phyloP scores from a whole-genome alignment of 1,140 invertebrate species.

The Diabrotica virgifera region DNA sequence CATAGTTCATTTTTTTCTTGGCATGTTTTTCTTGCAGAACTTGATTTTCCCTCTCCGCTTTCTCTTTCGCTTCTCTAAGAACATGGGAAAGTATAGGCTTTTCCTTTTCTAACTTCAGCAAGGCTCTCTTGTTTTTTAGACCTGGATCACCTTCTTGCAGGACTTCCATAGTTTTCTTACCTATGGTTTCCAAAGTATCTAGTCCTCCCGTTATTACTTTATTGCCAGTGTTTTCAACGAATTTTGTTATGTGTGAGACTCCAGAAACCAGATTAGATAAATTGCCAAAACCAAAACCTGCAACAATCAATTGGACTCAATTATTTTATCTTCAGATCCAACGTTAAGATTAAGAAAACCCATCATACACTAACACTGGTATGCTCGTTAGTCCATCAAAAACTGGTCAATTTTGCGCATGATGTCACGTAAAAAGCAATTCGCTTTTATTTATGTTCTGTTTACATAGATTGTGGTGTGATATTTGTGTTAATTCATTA shows the following conservation, averaged over 20 bases:
- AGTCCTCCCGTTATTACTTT: conserved; percentile 80
- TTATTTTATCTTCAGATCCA: too few relatives aligned
- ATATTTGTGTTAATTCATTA: too few relatives aligned
- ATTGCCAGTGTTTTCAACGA: conserved; percentile 63
- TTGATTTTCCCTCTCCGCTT: conserved; percentile 67
- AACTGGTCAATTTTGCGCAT: too few relatives aligned
- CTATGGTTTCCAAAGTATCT: conserved; percentile 86
- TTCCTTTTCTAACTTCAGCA: conserved; percentile 63
- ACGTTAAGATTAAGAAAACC: too few relatives aligned
- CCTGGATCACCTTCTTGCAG: conserved; percentile 88
- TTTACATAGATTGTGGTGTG: too few relatives aligned
- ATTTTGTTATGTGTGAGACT: conserved; percentile 63
- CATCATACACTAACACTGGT: too few relatives aligned
- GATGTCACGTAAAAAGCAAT: too few relatives aligned
- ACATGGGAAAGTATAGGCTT: conserved; percentile 64
- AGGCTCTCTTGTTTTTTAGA: conserved; percentile 75
- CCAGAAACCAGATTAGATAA: conserved; percentile 66
- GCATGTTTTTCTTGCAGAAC: conserved; percentile 60
- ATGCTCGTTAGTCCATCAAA: too few relatives aligned
- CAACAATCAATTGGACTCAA: conserved; percentile 1
- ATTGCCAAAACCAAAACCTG: conserved; percentile 59
- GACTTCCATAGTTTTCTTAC: conserved; percentile 91
- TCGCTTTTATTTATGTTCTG: too few relatives aligned
- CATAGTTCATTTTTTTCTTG: conserved; percentile 67
- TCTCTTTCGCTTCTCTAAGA: conserved; percentile 79